These are phyloP conservation scores for Microcebus murinus DNA, from an alignment of 2,113 vertebrate species.

Conservation along the genomic window DNA sequence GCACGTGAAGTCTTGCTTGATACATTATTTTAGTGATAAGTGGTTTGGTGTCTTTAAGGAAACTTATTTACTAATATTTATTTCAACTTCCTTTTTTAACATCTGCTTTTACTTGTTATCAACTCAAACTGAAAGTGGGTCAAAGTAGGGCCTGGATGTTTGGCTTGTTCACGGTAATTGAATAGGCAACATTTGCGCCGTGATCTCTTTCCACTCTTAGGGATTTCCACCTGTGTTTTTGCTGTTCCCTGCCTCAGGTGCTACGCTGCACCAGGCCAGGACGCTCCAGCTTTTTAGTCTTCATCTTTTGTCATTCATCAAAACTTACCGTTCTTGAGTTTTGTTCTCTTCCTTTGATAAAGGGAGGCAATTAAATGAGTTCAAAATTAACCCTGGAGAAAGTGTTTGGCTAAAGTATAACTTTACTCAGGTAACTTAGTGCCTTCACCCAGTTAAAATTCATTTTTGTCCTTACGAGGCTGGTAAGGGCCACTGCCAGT, in stretches of 20 bases:
- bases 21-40: neutral
- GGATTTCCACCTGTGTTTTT: neutral
- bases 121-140: neutral
- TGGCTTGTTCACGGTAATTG: neutral
- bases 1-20: neutral
- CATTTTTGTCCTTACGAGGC: too few species aligned
- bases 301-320: neutral
- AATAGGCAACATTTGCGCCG: neutral
- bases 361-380: neutral
- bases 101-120: neutral
- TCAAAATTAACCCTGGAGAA: neutral
- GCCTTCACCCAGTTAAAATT: neutral
- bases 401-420: neutral
- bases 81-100: neutral
- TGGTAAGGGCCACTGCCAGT: neutral
- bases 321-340: neutral
- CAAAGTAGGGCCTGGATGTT: neutral
- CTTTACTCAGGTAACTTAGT: neutral
- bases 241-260: neutral
- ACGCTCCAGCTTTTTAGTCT: neutral
- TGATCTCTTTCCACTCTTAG: neutral
- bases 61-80: neutral
- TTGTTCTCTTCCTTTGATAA: neutral
- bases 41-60: neutral
- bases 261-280: neutral